A percentile compares a stretch with the other conserved stretches of the same genome.
phyloP scores from a whole-genome alignment of 92 coral and sea anemone species.

The Siderastrea radians region DNA sequence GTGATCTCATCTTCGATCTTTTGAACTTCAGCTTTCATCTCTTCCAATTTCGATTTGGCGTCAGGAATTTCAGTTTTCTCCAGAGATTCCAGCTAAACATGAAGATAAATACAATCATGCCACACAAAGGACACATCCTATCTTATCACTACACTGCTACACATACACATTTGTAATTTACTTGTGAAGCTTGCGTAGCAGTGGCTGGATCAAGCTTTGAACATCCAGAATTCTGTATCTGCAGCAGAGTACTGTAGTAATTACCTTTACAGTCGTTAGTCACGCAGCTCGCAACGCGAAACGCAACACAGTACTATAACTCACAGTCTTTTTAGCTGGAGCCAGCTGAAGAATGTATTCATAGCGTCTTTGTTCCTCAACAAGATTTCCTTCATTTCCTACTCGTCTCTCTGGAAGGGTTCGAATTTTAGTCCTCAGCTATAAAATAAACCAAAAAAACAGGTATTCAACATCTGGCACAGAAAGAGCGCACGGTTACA shows the following conservation, averaged over 20 bases:
- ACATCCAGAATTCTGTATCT: too few species aligned
- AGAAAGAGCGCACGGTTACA: not conserved
- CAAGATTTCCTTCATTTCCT: conserved; percentile 58
- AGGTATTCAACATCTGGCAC: not conserved
- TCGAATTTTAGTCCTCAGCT: conserved; percentile 87
- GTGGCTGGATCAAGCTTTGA: too few species aligned
- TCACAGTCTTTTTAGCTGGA: conserved; percentile 89
- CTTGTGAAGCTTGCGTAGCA: too few species aligned
- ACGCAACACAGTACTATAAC: not conserved
- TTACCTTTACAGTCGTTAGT: not conserved
- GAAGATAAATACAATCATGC: not conserved
- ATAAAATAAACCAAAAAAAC: not conserved
- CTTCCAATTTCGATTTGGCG: conserved; percentile 62
- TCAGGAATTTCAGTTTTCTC: conserved; percentile 80
- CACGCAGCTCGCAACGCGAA: not conserved
- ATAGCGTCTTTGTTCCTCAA: conserved; percentile 77
- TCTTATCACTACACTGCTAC: too few species aligned
- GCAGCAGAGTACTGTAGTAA: not conserved
- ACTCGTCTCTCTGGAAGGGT: conserved; percentile 81
- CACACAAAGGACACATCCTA: too few species aligned
- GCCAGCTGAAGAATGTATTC: conserved; percentile 80
- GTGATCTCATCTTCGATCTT: conserved; percentile 67
- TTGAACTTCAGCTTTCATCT: conserved; percentile 66
- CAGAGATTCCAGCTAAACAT: conserved; percentile 77
- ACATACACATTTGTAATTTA: too few species aligned